Base-by-base conservation (phyloP, 2,113 vertebrate species). In the Percopsis transmontana region DNA sequence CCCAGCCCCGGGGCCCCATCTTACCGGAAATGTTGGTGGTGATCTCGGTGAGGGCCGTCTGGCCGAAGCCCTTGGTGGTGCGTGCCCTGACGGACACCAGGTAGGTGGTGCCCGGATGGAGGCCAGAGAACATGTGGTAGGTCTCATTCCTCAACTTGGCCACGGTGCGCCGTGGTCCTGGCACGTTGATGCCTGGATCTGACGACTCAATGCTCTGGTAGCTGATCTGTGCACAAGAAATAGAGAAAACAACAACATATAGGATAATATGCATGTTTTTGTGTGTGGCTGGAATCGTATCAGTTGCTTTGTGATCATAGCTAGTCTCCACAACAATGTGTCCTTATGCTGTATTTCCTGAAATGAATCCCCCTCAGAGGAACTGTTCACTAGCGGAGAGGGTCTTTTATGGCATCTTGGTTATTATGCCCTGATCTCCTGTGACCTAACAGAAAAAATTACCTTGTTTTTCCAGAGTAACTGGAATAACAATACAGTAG, bases 21-120 rank as follows among this genome's bases (percentile, higher is more conserved):
- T 74, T 66, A 97, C 97, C 96, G 0, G 96, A 98, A 84, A 98
- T 98, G 79, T 98, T 98, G 85, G 97, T 99, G 82, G 97, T 99
- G 92, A 99, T 96, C 88, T 98, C 96, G 0, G 95, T 96, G 62
- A 97, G 92, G 0, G 96, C 95, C 0, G 95, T 95, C 87, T 96
- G 96, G 18, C 97, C 97, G 0, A 98, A 99, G 20, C 97, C 97
- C 76, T 97, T 98, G 63, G 93, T 83, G 0, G 96, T 99, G 16
- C 94, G 92, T 12, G 96, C 97, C 0, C 97, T 93, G 63, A 99
- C 95, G 0, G 96, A 98, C 70, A 99, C 95, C 76, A 98, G 91
- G 89, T 99, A 99, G 1, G 97, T 98, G 79, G 97, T 98, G 64
- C 97, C 97, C 0, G 97, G 96, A 55, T 97, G 95, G 50, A 99